Conservation (phyloP, 2,888 invertebrate genomes). For the Pycnomerus fuliginosus region DNA sequence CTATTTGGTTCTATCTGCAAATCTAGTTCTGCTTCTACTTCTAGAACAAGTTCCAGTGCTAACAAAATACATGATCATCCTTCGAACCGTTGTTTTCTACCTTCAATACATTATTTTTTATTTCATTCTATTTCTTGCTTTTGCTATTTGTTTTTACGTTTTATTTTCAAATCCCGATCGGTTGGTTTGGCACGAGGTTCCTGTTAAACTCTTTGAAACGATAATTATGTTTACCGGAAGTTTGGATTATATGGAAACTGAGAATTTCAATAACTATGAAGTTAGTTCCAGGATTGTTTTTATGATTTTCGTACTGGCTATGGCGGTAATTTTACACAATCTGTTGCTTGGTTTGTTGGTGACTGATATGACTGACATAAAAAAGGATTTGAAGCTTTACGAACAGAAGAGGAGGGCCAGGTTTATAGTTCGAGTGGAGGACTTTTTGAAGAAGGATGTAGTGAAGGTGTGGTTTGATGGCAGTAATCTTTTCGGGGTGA, state of each 20-base stretch:
- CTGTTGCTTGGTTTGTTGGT: conserved; percentile 36
- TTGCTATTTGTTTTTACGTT: conserved; percentile 36
- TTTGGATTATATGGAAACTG: conserved; percentile 30
- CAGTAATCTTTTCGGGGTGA: not conserved
- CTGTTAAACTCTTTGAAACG: conserved; percentile 31
- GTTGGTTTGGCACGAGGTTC: conserved; percentile 12
- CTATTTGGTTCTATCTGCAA: conserved; percentile 29
- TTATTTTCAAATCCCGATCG: conserved; percentile 23
- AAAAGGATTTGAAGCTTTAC: conserved; percentile 28
- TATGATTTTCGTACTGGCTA: conserved; percentile 35
- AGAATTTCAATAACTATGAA: conserved; percentile 20
- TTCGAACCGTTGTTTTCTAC: conserved; percentile 34
- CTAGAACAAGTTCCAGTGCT: conserved; percentile 33
- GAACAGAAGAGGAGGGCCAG: conserved; percentile 33
- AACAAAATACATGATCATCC: conserved; percentile 36
- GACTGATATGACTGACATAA: conserved; percentile 35
- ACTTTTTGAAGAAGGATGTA: not conserved
- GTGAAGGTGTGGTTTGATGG: not conserved
- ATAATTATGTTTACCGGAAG: conserved; percentile 36
- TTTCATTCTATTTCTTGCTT: conserved; percentile 35
- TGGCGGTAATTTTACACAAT: conserved; percentile 39
- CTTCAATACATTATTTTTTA: conserved; percentile 35
- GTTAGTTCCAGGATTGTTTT: conserved; percentile 32
- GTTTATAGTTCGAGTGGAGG: conserved; percentile 25
- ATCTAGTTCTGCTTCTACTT: conserved; percentile 28